A percentile compares a stretch with the other conserved stretches of the same genome.
phyloP scores from a whole-genome alignment of 2,888 invertebrate species.

The Drosophila infuscata region DNA sequence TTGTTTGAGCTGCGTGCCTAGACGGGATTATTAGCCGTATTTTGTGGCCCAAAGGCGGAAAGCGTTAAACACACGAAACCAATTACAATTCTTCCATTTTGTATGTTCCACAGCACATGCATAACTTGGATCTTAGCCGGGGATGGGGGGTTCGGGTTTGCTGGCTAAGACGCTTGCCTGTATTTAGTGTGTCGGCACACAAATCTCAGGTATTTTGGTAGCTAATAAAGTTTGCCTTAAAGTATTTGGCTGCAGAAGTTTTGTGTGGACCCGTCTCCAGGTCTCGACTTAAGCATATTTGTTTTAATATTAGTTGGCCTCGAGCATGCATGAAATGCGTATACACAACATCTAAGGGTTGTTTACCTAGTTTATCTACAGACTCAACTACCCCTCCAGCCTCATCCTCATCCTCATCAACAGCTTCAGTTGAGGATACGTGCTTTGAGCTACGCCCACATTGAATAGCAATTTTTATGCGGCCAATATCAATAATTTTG shows the following conservation, averaged over 20 bases:
- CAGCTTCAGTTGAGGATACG: conserved; percentile 21
- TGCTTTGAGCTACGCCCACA: conserved; percentile 54
- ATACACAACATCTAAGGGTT: conserved; percentile 54
- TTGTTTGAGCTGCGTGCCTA: conserved; percentile 60
- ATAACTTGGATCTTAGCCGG: conserved; percentile 7
- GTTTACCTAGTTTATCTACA: conserved; percentile 61
- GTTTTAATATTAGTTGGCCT: conserved; percentile 73
- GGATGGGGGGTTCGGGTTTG: not conserved
- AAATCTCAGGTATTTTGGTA: conserved; percentile 78
- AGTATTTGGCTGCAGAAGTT: conserved; percentile 66
- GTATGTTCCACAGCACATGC: conserved; percentile 34
- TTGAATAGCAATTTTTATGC: conserved; percentile 69
- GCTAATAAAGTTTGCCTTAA: conserved; percentile 80
- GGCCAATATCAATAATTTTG: conserved; percentile 76
- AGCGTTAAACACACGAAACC: conserved; percentile 79
- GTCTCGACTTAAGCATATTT: conserved; percentile 60
- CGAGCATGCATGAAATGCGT: conserved; percentile 43
- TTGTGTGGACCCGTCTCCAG: conserved; percentile 19
- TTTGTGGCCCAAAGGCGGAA: conserved; percentile 51
- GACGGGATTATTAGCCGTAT: conserved; percentile 66
- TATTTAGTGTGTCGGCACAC: conserved; percentile 36
- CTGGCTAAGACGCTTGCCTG: conserved; percentile 20
- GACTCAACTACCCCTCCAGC: conserved; percentile 9
- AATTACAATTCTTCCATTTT: conserved; percentile 63
- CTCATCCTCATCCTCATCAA: not conserved